A percentile compares a stretch with the other conserved stretches of the same genome.
These are phyloP conservation scores for Byasa hedistus DNA, from an alignment of 2,888 invertebrate genomes.

Conservation along the genomic window DNA sequence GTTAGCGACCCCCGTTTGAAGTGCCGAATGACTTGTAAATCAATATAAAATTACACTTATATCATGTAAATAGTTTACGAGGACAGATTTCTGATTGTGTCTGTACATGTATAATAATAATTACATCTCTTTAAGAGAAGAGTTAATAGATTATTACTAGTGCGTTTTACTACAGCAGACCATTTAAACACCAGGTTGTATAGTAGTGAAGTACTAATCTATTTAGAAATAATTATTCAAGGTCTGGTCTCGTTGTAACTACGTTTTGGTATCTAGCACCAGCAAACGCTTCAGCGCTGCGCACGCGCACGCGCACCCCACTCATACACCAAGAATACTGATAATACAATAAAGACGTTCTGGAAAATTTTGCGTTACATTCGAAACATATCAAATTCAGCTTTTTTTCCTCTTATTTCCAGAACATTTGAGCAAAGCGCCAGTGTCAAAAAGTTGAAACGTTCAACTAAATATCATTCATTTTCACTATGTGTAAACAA, in stretches of 20 bases:
- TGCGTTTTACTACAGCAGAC: too few relatives aligned
- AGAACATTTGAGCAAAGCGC: too few relatives aligned
- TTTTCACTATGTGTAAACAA: too few relatives aligned
- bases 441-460: too few relatives aligned
- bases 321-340: not conserved
- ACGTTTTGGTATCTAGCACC: not conserved
- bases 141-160: too few relatives aligned
- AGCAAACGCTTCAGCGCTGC: too few relatives aligned
- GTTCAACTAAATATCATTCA: too few relatives aligned
- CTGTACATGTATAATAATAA: too few relatives aligned
- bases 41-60: not conserved
- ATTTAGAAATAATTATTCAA: not conserved
- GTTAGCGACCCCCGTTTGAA: not conserved
- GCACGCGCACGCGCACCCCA: not conserved
- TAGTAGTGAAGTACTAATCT: not conserved
- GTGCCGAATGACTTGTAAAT: not conserved
- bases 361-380: not conserved
- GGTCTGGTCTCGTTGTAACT: not conserved
- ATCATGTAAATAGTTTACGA: not conserved
- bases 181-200: too few relatives aligned
- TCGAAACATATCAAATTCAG: too few relatives aligned
- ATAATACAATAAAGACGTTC: not conserved
- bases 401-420: too few relatives aligned
- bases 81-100: not conserved
- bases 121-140: too few relatives aligned